Evolutionary conservation across 2,888 invertebrate species (phyloP), one percentile per base, ranked within the genome.

Genomic region (Drosophila stalkeri): DNA sequence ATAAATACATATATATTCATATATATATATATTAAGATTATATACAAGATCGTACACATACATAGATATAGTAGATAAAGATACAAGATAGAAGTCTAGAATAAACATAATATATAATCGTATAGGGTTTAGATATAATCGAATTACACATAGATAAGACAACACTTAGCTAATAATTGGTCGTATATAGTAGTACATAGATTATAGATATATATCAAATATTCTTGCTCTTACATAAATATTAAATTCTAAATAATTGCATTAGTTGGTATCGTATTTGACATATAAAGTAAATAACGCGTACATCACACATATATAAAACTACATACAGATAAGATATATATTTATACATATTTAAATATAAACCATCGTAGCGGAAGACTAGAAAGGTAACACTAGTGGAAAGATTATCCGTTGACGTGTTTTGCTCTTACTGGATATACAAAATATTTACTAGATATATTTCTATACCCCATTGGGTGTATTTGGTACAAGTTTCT

Each of bases 301-400:
- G 72, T 86, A 89, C 87, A 86, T 85, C 89, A 85, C 84, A 85
- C 85, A 68, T 64, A 68, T 64, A 57, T 80, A 73, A 73, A 72
- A 60, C 66, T 81, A 86, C 55, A 59, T 35, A 55, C 59, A 75
- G 59, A 72, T 54, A 68, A 68, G 20, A 76, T 43, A 14, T 44
- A 14, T 41, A 31, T 16, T 55, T 23, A 27, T 39, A 54, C 7
- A 41, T 56, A 41, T 41, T 31, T 41, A 80, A 65, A 64, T 37
- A 52, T 81, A 78, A 88, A 72, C 69, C 77, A 80, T 80, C 69
- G 67, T 66, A 65, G 67, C 85, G 86, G 86, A 87, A 87, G 86
- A 87, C 90, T 87, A 90, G 74, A 79, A 69, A 81, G 85, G 87
- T 87, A 90, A 90, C 85, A 84, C 85, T 87, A 89, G 80, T 87